Conservation (phyloP, 2,113 vertebrate species). For the Albula goreensis region DNA sequence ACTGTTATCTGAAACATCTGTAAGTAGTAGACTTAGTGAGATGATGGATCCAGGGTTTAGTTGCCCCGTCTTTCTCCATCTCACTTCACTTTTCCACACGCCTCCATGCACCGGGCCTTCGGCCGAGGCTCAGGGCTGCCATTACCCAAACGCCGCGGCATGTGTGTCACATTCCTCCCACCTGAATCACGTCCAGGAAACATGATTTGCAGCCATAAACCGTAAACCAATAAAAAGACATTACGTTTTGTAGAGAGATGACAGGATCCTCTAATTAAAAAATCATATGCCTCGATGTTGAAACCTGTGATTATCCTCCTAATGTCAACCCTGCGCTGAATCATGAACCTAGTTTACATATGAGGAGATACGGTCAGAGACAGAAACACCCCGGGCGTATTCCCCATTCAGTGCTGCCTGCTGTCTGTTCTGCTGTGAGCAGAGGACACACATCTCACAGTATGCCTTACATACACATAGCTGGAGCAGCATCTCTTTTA, state of each 20-base stretch:
- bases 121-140: neutral
- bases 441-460: too few relatives aligned
- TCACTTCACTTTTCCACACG: too few relatives aligned
- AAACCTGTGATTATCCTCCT: conserved; percentile 33
- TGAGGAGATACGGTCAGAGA: neutral
- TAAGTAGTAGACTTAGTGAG: neutral
- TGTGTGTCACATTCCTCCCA: conserved; percentile 30
- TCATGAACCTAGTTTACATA: neutral
- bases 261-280: conserved; percentile 39
- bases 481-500: too few relatives aligned
- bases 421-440: neutral
- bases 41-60: too few relatives aligned
- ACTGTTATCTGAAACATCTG: neutral
- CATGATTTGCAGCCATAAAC: conserved; percentile 31
- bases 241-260: conserved; percentile 24
- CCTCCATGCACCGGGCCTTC: neutral
- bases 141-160: neutral
- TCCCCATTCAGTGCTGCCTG: neutral
- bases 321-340: conserved; percentile 9
- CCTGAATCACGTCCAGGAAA: conserved; percentile 28
- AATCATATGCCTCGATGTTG: conserved; percentile 32
- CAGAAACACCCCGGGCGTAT: neutral
- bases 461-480: too few relatives aligned
- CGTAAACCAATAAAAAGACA: conserved; percentile 31
- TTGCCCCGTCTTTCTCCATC: too few relatives aligned